A percentile compares a stretch with the other conserved stretches of the same genome.
Conservation (phyloP, 2,113 vertebrate genomes). For the Chaenogobius annularis region DNA sequence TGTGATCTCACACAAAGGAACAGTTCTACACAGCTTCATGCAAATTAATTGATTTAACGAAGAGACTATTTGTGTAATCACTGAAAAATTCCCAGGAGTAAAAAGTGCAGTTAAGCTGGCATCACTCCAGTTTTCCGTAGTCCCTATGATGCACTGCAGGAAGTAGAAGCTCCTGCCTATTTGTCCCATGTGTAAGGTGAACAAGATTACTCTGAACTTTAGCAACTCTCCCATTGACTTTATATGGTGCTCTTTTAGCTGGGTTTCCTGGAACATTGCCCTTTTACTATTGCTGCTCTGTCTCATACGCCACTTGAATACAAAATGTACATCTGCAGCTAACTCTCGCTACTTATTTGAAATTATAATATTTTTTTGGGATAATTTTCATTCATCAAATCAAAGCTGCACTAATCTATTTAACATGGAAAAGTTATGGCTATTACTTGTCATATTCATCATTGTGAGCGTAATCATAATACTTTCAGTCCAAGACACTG, state of each 20-base stretch:
- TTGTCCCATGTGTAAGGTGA: slow-evolving; percentile 51
- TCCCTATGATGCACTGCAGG: slow-evolving; percentile 31
- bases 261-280: slow-evolving; percentile 41
- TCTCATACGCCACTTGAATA: slow-evolving; percentile 51
- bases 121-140: slow-evolving; percentile 31
- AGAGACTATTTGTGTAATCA: slow-evolving; percentile 34
- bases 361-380: slow-evolving; percentile 21
- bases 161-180: slow-evolving; percentile 31
- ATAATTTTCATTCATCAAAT: slow-evolving; percentile 2
- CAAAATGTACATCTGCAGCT: slow-evolving; percentile 40
- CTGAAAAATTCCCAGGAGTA: slow-evolving; percentile 35
- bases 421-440: slow-evolving; percentile 19
- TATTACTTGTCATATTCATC: slow-evolving; percentile 24
- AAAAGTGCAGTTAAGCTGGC: slow-evolving; percentile 40
- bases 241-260: slow-evolving; percentile 3
- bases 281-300: slow-evolving; percentile 55
- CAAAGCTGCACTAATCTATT: slow-evolving; percentile 24
- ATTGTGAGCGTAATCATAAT: slow-evolving; percentile 29
- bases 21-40: not conserved
- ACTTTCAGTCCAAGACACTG: slow-evolving; percentile 27
- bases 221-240: slow-evolving; percentile 34
- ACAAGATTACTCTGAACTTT: slow-evolving; percentile 59
- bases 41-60: not conserved
- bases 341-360: slow-evolving; percentile 35
- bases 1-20: too few species aligned